These are phyloP conservation scores for Melanerpes formicivorus DNA, from an alignment of 2,113 vertebrate genomes.

Conservation along the genomic window DNA sequence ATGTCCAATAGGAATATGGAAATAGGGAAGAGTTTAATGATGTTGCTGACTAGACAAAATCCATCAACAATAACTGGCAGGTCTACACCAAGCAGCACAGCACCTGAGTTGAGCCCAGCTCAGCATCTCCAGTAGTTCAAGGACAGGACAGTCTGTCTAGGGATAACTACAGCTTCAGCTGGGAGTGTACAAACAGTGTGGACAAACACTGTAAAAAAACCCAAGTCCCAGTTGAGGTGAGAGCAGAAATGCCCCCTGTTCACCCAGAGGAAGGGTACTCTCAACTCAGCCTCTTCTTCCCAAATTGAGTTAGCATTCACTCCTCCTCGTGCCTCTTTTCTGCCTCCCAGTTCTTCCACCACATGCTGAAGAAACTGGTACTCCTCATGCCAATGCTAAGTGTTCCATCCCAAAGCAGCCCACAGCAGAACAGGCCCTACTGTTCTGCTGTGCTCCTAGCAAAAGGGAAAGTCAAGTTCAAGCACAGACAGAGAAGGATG, in stretches of 20 bases:
- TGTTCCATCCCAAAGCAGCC: background rate
- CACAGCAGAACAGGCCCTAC: background rate
- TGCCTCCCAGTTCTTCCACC: background rate
- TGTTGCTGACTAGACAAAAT: background rate
- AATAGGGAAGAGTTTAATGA: background rate
- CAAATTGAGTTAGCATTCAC: background rate
- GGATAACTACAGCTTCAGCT: background rate
- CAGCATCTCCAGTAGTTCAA: background rate
- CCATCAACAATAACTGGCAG: background rate
- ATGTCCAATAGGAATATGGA: background rate
- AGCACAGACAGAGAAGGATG: background rate
- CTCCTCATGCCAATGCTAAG: background rate
- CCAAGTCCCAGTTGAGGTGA: background rate
- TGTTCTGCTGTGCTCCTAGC: background rate
- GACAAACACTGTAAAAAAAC: background rate
- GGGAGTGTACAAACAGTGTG: background rate
- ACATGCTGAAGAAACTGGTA: background rate
- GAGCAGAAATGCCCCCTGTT: background rate
- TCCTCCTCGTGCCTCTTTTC: background rate
- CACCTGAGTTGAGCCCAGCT: background rate
- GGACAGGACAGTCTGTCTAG: background rate
- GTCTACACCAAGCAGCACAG: background rate
- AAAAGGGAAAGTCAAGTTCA: background rate
- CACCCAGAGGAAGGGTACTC: background rate
- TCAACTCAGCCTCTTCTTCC: background rate